phyloP scores from a whole-genome alignment of 2,888 invertebrate genomes.

The Macropis europaea region DNA sequence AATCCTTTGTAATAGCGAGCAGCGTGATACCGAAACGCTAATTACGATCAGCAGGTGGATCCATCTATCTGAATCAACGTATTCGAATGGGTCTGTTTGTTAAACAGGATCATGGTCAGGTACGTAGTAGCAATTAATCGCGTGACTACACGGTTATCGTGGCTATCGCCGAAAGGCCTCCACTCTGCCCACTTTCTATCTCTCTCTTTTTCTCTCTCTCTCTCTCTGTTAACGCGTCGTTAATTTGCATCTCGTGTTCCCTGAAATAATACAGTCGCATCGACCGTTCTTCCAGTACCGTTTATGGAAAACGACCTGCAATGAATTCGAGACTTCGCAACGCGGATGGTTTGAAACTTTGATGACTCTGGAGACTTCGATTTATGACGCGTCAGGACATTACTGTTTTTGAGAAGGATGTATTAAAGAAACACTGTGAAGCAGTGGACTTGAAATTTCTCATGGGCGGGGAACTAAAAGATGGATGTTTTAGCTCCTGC shows the following conservation, averaged over 20 bases:
- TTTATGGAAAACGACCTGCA: too few relatives aligned
- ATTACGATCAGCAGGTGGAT: too few relatives aligned
- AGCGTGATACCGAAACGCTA: too few relatives aligned
- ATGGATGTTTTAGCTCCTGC: too few relatives aligned
- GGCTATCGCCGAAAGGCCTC: conserved; percentile 4
- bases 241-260: conserved; percentile 14
- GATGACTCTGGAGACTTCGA: not conserved
- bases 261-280: not conserved
- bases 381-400: not conserved
- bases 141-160: conserved; percentile 6
- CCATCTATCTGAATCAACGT: not conserved
- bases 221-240: conserved; percentile 9
- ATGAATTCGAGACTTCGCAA: too few relatives aligned
- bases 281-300: too few relatives aligned
- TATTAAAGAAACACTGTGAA: too few relatives aligned
- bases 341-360: too few relatives aligned
- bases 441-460: too few relatives aligned
- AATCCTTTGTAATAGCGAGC: too few relatives aligned
- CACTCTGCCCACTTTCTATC: not conserved
- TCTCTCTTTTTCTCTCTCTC: not conserved
- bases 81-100: not conserved
- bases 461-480: too few relatives aligned
- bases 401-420: too few relatives aligned
- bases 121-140: conserved; percentile 24
- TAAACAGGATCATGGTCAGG: not conserved